Percentiles rank a stretch among this genome's conserved stretches.
Conservation (phyloP, 37 sponge, comb jelly and placozoan species). For the Halisarca cf. caerulea region DNA sequence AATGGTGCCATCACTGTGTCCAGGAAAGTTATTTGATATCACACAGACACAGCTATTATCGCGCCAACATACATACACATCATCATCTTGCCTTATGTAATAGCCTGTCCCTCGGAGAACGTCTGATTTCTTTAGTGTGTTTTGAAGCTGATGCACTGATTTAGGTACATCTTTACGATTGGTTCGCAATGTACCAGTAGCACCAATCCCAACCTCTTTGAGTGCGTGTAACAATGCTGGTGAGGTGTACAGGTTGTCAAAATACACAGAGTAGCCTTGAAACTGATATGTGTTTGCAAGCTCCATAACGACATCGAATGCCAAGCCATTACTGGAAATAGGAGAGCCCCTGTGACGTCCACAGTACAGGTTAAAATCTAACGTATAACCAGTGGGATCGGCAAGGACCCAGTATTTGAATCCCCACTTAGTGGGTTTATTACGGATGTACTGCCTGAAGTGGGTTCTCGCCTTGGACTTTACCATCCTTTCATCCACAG, state of each 20-base stretch:
- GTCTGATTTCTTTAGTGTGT: not conserved
- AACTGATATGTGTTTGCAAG: not conserved
- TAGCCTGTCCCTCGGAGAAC: not conserved
- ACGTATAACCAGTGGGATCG: no score
- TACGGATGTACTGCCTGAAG: no score
- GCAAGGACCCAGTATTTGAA: no score
- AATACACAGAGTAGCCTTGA: not conserved
- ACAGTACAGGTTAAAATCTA: no score
- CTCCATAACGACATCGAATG: no score
- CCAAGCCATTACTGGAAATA: no score
- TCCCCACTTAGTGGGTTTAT: no score
- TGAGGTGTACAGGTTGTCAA: not conserved
- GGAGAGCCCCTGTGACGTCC: no score
- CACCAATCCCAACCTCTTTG: not conserved
- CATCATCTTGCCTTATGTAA: not conserved
- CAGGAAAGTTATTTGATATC: not conserved
- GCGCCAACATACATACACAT: not conserved
- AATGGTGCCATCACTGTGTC: not conserved
- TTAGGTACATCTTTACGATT: not conserved
- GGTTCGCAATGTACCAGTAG: not conserved
- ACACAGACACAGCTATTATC: not conserved
- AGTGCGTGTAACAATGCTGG: not conserved
- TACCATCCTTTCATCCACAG: no score
- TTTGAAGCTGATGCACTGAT: not conserved
- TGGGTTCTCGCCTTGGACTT: no score